These are phyloP conservation scores for Abrostola tripartita DNA, from an alignment of 2,888 invertebrate genomes.

Conservation along the genomic window DNA sequence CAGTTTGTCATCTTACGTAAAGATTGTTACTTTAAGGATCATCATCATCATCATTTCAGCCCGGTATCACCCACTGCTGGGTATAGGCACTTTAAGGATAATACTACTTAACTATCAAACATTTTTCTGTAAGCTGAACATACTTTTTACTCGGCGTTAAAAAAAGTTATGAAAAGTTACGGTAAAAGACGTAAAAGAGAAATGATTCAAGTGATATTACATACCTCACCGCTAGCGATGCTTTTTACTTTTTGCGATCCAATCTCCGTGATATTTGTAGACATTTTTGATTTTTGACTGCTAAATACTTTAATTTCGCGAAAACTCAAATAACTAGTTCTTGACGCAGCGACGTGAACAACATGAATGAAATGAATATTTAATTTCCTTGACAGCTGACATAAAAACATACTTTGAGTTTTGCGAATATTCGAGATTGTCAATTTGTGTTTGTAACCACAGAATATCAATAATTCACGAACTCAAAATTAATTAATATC, in stretches of 20 bases:
- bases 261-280: conserved; percentile 72
- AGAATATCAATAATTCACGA: background rate
- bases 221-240: conserved; percentile 77
- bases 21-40: too few relatives aligned
- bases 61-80: too few relatives aligned
- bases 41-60: too few relatives aligned
- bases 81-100: too few relatives aligned
- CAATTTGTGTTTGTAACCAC: background rate
- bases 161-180: conserved; percentile 1
- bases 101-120: conserved; percentile 1
- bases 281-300: conserved; percentile 56
- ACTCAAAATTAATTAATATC: too few relatives aligned
- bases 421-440: conserved; percentile 9
- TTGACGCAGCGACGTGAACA: conserved; percentile 26
- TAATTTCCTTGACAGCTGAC: conserved; percentile 9
- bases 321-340: conserved; percentile 19
- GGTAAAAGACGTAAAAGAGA: background rate
- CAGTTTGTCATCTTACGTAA: too few relatives aligned
- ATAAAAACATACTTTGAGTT: background rate
- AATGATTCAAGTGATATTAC: background rate
- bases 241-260: conserved; percentile 79
- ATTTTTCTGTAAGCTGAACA: conserved; percentile 4
- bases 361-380: conserved; percentile 35
- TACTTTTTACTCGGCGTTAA: conserved; percentile 2
- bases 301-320: conserved; percentile 28